Conservation (phyloP, 2,113 vertebrate genomes). For the Callipepla californica region DNA sequence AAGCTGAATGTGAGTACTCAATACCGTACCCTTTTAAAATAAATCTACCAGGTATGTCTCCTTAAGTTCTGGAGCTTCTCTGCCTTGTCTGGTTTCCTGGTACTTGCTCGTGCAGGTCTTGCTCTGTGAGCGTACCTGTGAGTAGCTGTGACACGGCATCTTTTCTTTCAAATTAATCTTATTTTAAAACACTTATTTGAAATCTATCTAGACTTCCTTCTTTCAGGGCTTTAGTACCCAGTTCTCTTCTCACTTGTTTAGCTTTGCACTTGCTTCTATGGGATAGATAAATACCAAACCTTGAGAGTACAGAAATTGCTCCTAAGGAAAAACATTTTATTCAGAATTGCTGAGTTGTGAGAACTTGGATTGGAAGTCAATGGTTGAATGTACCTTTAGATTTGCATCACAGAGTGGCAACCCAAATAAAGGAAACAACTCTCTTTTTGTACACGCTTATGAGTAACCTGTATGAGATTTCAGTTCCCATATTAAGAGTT, state of each 20-base stretch:
- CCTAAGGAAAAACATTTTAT: not conserved
- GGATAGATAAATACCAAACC: not conserved
- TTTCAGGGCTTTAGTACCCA: not conserved
- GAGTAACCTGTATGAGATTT: not conserved
- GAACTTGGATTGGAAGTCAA: not conserved
- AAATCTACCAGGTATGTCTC: slow-evolving; percentile 6
- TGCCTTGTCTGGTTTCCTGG: slow-evolving; percentile 21
- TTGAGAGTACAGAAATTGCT: not conserved
- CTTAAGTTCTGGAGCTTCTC: slow-evolving; percentile 28
- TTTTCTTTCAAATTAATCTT: slow-evolving; percentile 8
- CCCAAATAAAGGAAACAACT: not conserved
- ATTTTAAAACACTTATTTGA: slow-evolving; percentile 22
- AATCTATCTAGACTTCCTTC: not conserved
- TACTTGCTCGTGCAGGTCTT: slow-evolving; percentile 60
- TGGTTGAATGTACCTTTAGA: not conserved
- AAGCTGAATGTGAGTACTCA: not conserved
- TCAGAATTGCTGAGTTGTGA: not conserved
- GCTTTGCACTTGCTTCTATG: not conserved
- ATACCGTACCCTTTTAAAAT: slow-evolving; percentile 12
- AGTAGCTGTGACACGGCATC: slow-evolving; percentile 36
- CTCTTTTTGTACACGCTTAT: not conserved
- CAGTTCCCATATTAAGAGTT: not conserved
- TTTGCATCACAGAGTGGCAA: not conserved
- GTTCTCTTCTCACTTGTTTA: not conserved
- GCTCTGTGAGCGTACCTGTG: slow-evolving; percentile 1